These are phyloP conservation scores for Prochilodus magdalenae DNA, from an alignment of 2,113 vertebrate species.

Conservation along the genomic window DNA sequence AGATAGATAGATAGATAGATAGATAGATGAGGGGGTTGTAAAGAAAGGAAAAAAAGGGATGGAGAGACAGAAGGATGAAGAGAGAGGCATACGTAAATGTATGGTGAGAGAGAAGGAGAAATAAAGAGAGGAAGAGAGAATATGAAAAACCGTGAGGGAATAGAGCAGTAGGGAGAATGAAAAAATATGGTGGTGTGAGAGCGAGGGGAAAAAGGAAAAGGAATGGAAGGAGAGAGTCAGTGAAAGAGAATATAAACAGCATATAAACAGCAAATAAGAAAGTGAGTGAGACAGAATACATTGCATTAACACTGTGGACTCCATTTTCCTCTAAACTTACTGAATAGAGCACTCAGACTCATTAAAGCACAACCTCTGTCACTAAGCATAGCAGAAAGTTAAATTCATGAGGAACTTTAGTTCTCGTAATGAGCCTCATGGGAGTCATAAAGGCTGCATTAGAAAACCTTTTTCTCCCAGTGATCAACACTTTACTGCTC, in stretches of 20 bases:
- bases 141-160: no score
- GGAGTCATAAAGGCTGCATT: not conserved
- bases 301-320: not conserved
- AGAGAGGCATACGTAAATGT: no score
- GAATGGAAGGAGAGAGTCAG: not conserved
- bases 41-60: no score
- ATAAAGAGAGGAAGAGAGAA: no score
- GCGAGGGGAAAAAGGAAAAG: no score
- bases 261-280: not conserved
- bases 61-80: no score
- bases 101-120: no score
- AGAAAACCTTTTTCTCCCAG: not conserved
- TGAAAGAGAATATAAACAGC: not conserved
- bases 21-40: no score
- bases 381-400: not conserved
- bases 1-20: no score
- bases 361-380: not conserved
- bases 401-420: not conserved
- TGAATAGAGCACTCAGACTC: not conserved
- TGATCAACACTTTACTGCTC: not conserved
- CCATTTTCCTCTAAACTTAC: not conserved
- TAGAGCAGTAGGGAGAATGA: no score
- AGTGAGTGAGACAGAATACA: not conserved
- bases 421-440: not conserved
- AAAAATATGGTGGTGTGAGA: no score